Evolutionary conservation across 2,888 invertebrate genomes (phyloP), one percentile per base, ranked within the genome.

Genomic region (Drymonia ruficornis): DNA sequence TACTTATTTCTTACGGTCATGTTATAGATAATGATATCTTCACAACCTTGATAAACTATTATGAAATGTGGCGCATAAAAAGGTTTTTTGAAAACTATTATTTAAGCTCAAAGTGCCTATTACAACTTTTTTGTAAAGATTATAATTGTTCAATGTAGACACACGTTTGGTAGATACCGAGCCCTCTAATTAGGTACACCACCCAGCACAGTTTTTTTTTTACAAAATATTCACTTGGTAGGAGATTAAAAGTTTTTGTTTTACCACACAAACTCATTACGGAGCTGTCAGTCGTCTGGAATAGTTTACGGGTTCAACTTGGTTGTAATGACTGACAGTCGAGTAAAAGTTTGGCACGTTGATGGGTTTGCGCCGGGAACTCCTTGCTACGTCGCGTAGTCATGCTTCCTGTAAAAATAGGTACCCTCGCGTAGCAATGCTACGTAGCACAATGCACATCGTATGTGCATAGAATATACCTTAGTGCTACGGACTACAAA

Each of bases 251-350:
- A 68, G 63, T 76, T 76, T 79, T 79, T 79, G 77, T 80, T 80
- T 81, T 65, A 78, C 68, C 74, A 73, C 56, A 56, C 65, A 76
- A 87, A 87, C 82, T 86, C 83, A 87, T 87, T 87, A 87, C 81
- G 58, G 49, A 84, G 74, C 83, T 85, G 85, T 84, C 86, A 83
- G 83, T 73, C 74, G 80, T 78, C 74, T 70, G 63, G 76, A 79
- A 76, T 76, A 74, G 64, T 74, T 73, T 57, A 68, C 52, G 13
- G 59, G 57, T 63, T 67, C 58, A 74, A 85, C 74, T 80, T 80
- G 53, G 69, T 69, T 73, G 61, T 80, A 83, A 81, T 84, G 86
- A 86, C 70, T 83, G 84, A 80, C 81, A 79, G 78, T 63, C 65
- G 70, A 59, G 65, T 59, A 59, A 63, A 83, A 83, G 70, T 80